These are phyloP conservation scores for Cephus nigrinus DNA, from an alignment of 2,888 invertebrate genomes.

Conservation along the genomic window DNA sequence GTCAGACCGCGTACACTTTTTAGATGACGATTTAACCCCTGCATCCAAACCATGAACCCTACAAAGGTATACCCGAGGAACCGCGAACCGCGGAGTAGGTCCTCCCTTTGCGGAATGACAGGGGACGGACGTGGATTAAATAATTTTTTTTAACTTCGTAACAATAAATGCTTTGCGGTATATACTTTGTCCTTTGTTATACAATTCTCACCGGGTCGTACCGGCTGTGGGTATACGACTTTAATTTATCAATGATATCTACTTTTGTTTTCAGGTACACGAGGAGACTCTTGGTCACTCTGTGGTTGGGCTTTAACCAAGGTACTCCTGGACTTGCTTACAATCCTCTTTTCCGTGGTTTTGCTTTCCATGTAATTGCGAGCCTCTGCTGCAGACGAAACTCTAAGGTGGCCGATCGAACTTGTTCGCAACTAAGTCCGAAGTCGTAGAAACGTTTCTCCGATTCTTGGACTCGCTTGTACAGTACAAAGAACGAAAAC, in stretches of 20 bases:
- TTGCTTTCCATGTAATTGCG: neutral
- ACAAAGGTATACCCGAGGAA: neutral
- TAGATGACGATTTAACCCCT: conserved; percentile 32
- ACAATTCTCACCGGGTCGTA: neutral
- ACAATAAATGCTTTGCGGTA: neutral
- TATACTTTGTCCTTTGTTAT: neutral
- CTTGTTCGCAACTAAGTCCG: neutral
- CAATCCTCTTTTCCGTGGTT: neutral
- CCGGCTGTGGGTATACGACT: neutral
- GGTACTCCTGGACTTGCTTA: neutral
- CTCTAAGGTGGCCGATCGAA: neutral
- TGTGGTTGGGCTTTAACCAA: neutral
- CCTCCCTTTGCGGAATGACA: neutral
- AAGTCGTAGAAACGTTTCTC: neutral
- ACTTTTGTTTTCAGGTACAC: neutral
- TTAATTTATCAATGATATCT: neutral
- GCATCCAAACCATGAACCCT: neutral
- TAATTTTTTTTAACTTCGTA: neutral
- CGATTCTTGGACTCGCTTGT: neutral
- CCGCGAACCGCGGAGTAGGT: neutral
- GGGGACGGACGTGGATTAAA: neutral
- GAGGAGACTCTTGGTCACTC: neutral
- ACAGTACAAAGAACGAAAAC: neutral
- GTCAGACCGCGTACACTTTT: conserved; percentile 22
- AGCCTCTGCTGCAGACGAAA: neutral